Evolutionary conservation across 2,888 invertebrate genomes (phyloP).

Genomic region (Euspilapteryx auroguttella): DNA sequence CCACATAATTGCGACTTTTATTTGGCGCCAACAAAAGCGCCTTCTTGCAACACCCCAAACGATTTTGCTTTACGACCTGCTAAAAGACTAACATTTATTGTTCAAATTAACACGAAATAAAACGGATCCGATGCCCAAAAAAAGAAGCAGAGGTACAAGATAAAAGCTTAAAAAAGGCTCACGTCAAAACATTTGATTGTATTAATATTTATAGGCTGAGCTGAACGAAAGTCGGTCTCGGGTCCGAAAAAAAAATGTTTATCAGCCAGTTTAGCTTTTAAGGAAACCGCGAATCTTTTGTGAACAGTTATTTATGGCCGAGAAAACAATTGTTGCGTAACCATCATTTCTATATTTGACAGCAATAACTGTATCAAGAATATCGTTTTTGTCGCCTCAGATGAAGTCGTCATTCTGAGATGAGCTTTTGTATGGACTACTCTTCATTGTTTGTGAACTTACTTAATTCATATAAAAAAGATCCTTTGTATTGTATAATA

Average conservation of each 20-base stretch:
- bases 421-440: too few relatives aligned
- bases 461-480: too few relatives aligned
- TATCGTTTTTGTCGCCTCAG: conserved; percentile 30
- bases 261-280: conserved; percentile 59
- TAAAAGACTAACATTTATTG: conserved; percentile 58
- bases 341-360: conserved; percentile 55
- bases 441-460: too few relatives aligned
- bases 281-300: conserved; percentile 59
- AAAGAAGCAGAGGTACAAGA: conserved; percentile 54
- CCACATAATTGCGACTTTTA: too few relatives aligned
- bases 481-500: too few relatives aligned
- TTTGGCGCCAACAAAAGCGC: conserved; percentile 6
- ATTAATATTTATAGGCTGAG: conserved; percentile 59
- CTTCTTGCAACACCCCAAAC: conserved; percentile 1
- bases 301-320: conserved; percentile 53
- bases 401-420: conserved; percentile 30
- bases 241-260: conserved; percentile 50
- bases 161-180: conserved; percentile 57
- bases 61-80: conserved; percentile 56
- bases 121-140: conserved; percentile 49
- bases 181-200: conserved; percentile 64
- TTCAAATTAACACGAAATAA: conserved; percentile 62
- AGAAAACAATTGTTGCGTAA: conserved; percentile 58
- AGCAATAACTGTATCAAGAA: conserved; percentile 46
- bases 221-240: conserved; percentile 46